Conservation (phyloP, 2,888 invertebrate genomes). For the Hirtodrosophila histrioides region DNA sequence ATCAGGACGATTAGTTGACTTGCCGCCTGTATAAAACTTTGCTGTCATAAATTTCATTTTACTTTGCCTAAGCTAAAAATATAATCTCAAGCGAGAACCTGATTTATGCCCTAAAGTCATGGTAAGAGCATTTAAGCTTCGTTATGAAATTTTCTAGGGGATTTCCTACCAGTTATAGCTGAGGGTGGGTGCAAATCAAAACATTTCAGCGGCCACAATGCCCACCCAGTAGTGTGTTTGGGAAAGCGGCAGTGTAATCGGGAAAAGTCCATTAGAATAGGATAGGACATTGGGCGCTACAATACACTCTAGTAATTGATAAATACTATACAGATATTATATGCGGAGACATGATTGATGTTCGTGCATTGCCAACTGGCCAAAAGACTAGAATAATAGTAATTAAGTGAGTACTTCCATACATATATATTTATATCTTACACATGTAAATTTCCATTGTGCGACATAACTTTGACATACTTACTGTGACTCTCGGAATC, state of each 20-base stretch:
- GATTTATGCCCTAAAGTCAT: not conserved
- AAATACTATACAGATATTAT: constrained; percentile 21
- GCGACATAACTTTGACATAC: constrained; percentile 74
- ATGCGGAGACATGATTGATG: constrained; percentile 59
- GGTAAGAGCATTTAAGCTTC: constrained; percentile 30
- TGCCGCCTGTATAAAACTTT: too few species aligned
- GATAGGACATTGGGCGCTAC: not conserved
- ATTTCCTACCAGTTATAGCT: constrained; percentile 12
- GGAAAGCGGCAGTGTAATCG: constrained; percentile 33
- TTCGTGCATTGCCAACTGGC: constrained; percentile 28
- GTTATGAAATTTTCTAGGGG: not conserved
- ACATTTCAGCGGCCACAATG: constrained; percentile 4
- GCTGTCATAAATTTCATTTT: too few species aligned
- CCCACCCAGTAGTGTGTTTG: constrained; percentile 29
- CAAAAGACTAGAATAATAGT: constrained; percentile 54
- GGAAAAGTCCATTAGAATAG: constrained; percentile 50
- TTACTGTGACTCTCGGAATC: constrained; percentile 52
- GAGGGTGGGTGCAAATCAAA: constrained; percentile 43
- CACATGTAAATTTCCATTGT: constrained; percentile 47
- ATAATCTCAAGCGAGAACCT: not conserved
- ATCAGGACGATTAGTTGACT: constrained; percentile 6
- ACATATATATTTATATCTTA: constrained; percentile 10
- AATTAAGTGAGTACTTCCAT: constrained; percentile 56
- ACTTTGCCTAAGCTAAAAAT: not conserved
- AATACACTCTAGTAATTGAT: constrained; percentile 34